phyloP scores from a whole-genome alignment of 2,888 invertebrate genomes.

The Drosophila nr. perissopoda region DNA sequence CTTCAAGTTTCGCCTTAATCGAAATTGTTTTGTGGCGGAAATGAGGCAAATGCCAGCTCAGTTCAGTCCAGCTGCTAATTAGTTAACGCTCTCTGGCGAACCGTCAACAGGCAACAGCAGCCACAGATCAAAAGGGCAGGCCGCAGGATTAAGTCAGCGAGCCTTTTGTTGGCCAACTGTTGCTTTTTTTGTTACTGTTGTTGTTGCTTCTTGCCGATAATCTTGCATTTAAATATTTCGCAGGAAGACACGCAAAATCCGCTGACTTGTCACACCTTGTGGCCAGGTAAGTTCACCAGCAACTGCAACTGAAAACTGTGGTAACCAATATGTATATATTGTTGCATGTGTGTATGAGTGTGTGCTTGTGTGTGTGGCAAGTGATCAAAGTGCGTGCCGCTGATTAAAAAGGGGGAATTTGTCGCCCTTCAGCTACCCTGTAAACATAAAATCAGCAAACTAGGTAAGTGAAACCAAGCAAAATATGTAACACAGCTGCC shows the following conservation, averaged over 20 bases:
- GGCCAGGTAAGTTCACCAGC: slow-evolving; percentile 59
- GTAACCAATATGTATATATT: slow-evolving; percentile 6
- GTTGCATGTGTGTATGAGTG: slow-evolving; percentile 30
- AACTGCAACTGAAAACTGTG: slow-evolving; percentile 33
- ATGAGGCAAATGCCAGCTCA: slow-evolving; percentile 59
- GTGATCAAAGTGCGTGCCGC: slow-evolving; percentile 75
- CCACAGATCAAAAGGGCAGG: slow-evolving; percentile 56
- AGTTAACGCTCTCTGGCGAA: slow-evolving; percentile 56
- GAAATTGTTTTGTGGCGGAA: slow-evolving; percentile 73
- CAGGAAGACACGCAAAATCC: slow-evolving; percentile 79
- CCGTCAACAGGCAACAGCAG: slow-evolving; percentile 10
- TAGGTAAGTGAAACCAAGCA: slow-evolving; percentile 24
- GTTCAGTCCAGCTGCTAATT: slow-evolving; percentile 65
- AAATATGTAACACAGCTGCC: background rate
- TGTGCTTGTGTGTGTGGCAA: slow-evolving; percentile 41
- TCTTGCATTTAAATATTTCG: slow-evolving; percentile 79
- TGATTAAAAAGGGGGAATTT: slow-evolving; percentile 79
- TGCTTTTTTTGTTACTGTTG: slow-evolving; percentile 7
- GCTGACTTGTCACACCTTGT: slow-evolving; percentile 80
- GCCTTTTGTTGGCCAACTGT: slow-evolving; percentile 46
- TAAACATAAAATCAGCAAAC: background rate
- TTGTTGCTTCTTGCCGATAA: slow-evolving; percentile 53
- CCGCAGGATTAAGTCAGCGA: slow-evolving; percentile 71
- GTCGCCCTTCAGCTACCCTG: slow-evolving; percentile 72
- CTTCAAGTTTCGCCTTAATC: slow-evolving; percentile 60